phyloP scores from a whole-genome alignment of 2,797 vertebrate species.

The Amblyopsis hoosieri region DNA sequence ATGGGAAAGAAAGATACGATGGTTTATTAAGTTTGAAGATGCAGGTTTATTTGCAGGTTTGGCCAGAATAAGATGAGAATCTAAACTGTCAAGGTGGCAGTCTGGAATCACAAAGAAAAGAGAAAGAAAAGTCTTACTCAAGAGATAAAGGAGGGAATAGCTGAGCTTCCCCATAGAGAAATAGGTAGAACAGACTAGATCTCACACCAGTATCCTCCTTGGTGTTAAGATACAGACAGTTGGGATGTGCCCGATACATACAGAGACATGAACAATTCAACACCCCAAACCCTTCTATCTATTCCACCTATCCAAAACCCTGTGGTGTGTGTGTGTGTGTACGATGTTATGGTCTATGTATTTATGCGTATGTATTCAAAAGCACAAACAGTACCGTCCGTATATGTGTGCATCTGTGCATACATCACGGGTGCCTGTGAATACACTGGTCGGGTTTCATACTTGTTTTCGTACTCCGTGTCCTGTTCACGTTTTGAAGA shows the following conservation, averaged over 20 bases:
- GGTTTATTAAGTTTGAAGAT: too few species aligned
- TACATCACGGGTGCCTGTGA: neutral
- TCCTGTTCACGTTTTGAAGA: constrained; percentile 10
- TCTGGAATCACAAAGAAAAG: constrained; percentile 18
- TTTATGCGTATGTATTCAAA: constrained; percentile 1
- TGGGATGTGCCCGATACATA: constrained; percentile 43
- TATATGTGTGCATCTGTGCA: constrained; percentile 4
- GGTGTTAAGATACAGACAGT: constrained; percentile 52
- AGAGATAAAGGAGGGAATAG: constrained; percentile 37
- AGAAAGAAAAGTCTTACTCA: neutral
- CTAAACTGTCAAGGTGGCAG: constrained; percentile 3
- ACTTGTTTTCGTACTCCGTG: neutral
- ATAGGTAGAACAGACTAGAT: constrained; percentile 26
- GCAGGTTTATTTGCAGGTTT: too few species aligned
- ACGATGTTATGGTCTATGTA: constrained; percentile 11
- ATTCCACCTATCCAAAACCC: constrained; percentile 26
- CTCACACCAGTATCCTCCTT: constrained; percentile 46
- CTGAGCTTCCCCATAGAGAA: constrained; percentile 49
- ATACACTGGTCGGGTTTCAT: too few species aligned
- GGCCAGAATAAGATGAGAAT: constrained; percentile 3
- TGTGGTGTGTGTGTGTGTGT: constrained; percentile 23
- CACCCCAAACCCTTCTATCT: constrained; percentile 29
- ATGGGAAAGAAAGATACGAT: too few species aligned
- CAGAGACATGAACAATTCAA: constrained; percentile 60
- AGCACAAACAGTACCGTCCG: too few species aligned